phyloP scores from a whole-genome alignment of 2,797 vertebrate species.

The Gymnodraco acuticeps region DNA sequence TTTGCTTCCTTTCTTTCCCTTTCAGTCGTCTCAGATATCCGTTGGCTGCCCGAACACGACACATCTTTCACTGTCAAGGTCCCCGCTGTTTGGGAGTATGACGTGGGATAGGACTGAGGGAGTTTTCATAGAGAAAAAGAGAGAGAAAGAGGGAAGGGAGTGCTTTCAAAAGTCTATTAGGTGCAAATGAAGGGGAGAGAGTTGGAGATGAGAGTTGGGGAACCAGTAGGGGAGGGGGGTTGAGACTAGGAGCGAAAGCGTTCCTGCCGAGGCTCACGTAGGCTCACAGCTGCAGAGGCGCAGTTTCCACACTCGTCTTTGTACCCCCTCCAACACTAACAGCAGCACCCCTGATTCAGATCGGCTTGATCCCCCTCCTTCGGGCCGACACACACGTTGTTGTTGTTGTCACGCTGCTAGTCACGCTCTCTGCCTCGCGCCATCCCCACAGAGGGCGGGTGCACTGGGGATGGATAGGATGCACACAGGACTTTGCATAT shows the following conservation, averaged over 20 bases:
- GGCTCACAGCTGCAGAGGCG: slow-evolving; percentile 81
- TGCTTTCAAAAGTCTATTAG: slow-evolving; percentile 58
- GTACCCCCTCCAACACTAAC: slow-evolving; percentile 42
- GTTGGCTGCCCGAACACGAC: slow-evolving; percentile 48
- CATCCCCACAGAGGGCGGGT: slow-evolving; percentile 36
- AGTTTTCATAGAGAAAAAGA: slow-evolving; percentile 59
- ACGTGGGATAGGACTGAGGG: slow-evolving; percentile 56
- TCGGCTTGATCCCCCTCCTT: slow-evolving; percentile 28
- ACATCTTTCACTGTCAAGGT: slow-evolving; percentile 75
- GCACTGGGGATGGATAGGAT: slow-evolving; percentile 13
- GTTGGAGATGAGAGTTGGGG: slow-evolving; percentile 43
- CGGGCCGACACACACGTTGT: slow-evolving; percentile 35
- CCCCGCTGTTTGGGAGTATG: slow-evolving; percentile 55
- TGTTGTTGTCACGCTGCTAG: slow-evolving; percentile 64
- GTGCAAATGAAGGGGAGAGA: slow-evolving; percentile 31
- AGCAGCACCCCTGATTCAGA: slow-evolving; percentile 55
- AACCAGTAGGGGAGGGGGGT: slow-evolving; percentile 54
- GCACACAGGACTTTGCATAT: slow-evolving; percentile 50
- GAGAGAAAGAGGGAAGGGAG: slow-evolving; percentile 30
- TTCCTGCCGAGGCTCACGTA: slow-evolving; percentile 85
- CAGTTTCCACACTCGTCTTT: slow-evolving; percentile 72
- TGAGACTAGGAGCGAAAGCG: slow-evolving; percentile 59
- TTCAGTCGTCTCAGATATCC: slow-evolving; percentile 76
- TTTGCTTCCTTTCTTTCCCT: slow-evolving; percentile 62
- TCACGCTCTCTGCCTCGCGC: slow-evolving; percentile 67